Conservation (phyloP, 1,140 invertebrate genomes). For the Drosophila suzukii region DNA sequence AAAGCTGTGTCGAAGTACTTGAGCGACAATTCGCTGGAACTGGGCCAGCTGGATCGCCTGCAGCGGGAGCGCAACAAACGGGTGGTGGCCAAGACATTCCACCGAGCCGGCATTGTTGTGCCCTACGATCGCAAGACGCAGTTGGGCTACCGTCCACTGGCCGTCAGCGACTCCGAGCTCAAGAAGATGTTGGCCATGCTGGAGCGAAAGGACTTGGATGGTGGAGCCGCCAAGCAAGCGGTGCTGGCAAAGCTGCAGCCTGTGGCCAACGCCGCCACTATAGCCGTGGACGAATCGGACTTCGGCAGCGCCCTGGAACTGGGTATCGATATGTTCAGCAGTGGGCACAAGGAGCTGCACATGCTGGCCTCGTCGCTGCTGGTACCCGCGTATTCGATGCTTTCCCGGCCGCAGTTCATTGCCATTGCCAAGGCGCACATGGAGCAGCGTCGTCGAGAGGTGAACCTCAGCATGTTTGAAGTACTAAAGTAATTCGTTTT, state of each 20-base stretch:
- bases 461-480: slow-evolving; percentile 71
- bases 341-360: slow-evolving; percentile 89
- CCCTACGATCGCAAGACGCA: slow-evolving; percentile 92
- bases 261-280: slow-evolving; percentile 88
- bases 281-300: slow-evolving; percentile 95
- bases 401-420: slow-evolving; percentile 90
- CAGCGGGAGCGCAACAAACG: slow-evolving; percentile 87
- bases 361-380: slow-evolving; percentile 88
- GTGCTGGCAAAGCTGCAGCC: slow-evolving; percentile 89
- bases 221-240: slow-evolving; percentile 86
- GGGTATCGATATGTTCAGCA: slow-evolving; percentile 93
- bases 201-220: slow-evolving; percentile 86
- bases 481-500: slow-evolving; percentile 52
- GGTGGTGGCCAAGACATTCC: slow-evolving; percentile 92
- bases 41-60: slow-evolving; percentile 52
- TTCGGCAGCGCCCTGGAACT: slow-evolving; percentile 95
- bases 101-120: slow-evolving; percentile 94
- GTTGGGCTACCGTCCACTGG: slow-evolving; percentile 91
- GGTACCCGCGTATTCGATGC: slow-evolving; percentile 90
- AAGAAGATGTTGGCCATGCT: slow-evolving; percentile 90
- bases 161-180: slow-evolving; percentile 90
- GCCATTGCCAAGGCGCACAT: slow-evolving; percentile 91
- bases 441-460: slow-evolving; percentile 67
- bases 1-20: slow-evolving; percentile 88
- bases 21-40: slow-evolving; percentile 86